Evolutionary conservation across 2,113 vertebrate genomes (phyloP), one percentile per base, ranked within the genome.

Genomic region (Oophaga pumilio): DNA sequence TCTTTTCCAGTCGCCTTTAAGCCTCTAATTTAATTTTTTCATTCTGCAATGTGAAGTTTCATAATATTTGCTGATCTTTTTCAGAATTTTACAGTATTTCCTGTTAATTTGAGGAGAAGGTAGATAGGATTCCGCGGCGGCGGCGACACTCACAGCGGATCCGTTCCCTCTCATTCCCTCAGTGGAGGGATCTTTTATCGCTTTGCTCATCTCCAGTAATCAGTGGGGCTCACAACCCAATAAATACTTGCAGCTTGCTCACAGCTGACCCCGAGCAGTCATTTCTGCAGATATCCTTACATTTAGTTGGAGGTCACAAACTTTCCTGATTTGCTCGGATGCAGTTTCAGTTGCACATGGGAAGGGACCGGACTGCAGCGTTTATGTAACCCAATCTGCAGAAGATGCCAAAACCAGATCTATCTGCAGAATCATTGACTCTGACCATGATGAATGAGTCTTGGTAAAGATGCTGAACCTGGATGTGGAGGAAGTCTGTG

Each of bases 361-460:
- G 71, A 50, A 49, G 33, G 71, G 43, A 49, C 6, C 9, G 43
- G 11, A 69, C 66, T 13, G 24, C 6, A 24, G 71, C 28, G 49
- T 49, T 50, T 74, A 74, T 50, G 71, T 74, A 74, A 50, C 71
- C 9, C 71, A 22, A 74, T 50, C 71, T 43, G 22, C 43, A 20
- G 43, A 8, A 50, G 71, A 74, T 6, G 71, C 71, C 71, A 50
- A 20, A 74, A 50, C 71, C 71, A 74, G 71, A 74, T 50, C 71
- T 74, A 74, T 74, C 28, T 74, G 43, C 18, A 50, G 33, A 74
- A 74, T 74, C 71, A 74, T 74, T 74, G 71, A 74, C 71, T 74
- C 43, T 74, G 71, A 74, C 33, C 33, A 22, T 50, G 71, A 74
- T 74, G 71, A 12, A 74, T 74, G 71, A 74, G 71, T 2, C 71